A percentile compares a stretch with the other conserved stretches of the same genome.
These are phyloP conservation scores for Clupea harengus DNA, from an alignment of 2,113 vertebrate genomes.

Conservation along the genomic window DNA sequence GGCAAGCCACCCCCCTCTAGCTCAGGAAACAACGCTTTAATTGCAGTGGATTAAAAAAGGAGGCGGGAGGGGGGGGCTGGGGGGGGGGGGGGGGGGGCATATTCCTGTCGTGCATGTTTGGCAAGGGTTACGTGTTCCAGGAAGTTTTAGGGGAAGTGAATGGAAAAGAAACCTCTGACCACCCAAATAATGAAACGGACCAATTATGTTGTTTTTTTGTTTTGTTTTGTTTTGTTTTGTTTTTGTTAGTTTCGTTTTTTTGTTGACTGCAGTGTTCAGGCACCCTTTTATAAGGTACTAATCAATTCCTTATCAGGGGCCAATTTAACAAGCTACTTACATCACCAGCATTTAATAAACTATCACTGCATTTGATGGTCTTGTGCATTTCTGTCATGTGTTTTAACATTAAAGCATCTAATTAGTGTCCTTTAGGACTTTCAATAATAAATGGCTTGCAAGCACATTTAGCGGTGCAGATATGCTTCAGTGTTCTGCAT, in stretches of 20 bases:
- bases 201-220: background rate
- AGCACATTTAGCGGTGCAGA: background rate
- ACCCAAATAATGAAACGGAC: background rate
- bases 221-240: background rate
- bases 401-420: background rate
- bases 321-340: background rate
- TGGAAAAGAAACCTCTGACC: background rate
- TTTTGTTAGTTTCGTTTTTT: background rate
- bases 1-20: background rate
- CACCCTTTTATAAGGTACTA: background rate
- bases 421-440: background rate
- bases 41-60: slow-evolving; percentile 26
- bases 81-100: too few relatives aligned
- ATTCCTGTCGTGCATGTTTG: background rate
- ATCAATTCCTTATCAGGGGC: background rate
- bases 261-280: background rate
- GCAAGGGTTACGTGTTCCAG: background rate
- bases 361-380: slow-evolving; percentile 5
- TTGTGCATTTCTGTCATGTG: background rate
- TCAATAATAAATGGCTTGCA: background rate
- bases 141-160: background rate
- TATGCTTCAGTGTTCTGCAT: background rate
- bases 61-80: background rate
- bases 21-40: slow-evolving; percentile 32
- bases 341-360: background rate